Conservation (phyloP, 2,888 invertebrate genomes). For the Papilio gigon region DNA sequence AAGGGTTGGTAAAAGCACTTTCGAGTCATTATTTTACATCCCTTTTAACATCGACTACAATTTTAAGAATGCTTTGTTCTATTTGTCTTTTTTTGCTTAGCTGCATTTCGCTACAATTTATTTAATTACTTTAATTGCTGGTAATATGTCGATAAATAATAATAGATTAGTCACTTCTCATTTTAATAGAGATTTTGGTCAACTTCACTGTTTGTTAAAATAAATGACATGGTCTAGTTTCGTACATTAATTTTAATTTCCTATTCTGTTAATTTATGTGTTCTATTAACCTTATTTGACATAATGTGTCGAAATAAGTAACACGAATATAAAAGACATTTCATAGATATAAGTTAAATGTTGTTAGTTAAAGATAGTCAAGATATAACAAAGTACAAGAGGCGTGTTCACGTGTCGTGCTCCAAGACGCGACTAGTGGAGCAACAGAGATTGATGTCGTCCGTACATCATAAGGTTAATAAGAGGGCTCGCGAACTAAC, state of each 20-base stretch:
- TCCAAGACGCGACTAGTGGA: conserved; percentile 28
- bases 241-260: too few relatives aligned
- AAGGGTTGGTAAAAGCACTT: conserved; percentile 76
- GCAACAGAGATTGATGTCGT: conserved; percentile 67
- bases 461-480: conserved; percentile 83
- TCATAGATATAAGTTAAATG: not conserved
- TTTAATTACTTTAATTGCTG: conserved; percentile 13
- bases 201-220: too few relatives aligned
- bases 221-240: too few relatives aligned
- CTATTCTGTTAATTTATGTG: too few relatives aligned
- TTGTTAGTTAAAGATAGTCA: not conserved
- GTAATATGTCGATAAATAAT: not conserved
- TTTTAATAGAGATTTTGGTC: not conserved
- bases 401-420: conserved; percentile 25
- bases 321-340: too few relatives aligned
- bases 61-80: conserved; percentile 34
- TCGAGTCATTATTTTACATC: conserved; percentile 77
- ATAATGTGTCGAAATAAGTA: too few relatives aligned
- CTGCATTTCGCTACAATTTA: conserved; percentile 11
- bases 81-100: conserved; percentile 27
- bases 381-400: conserved; percentile 48
- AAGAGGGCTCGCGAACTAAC: conserved; percentile 82
- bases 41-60: conserved; percentile 58
- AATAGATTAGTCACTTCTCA: not conserved
- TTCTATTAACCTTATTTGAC: too few relatives aligned